Evolutionary conservation across 2,113 vertebrate genomes (phyloP), one percentile per base, ranked within the genome.

Genomic region (Entelurus aequoreus): DNA sequence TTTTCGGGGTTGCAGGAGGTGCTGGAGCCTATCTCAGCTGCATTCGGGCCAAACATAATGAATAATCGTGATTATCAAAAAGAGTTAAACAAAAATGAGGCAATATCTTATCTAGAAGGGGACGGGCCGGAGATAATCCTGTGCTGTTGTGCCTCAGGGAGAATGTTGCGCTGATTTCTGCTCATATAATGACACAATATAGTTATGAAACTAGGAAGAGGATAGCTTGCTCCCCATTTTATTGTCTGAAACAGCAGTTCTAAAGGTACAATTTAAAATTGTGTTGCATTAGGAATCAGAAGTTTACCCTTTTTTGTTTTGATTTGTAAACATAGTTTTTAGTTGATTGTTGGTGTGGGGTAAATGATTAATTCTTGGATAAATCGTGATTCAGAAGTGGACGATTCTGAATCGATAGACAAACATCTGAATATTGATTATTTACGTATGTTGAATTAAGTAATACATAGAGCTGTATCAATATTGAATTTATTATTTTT

Each of bases 111-210:
- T 81, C 65, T 62, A 73, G 61, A 71, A 74, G 77, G 79, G 62
- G 71, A 80, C 54, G 71, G 79, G 74, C 66, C 77, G 80, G 65
- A 72, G 75, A 78, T 84, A 79, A 85, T 84, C 83, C 67, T 12
- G 10, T 67, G 72, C 78, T 77, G 42, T 69, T 74, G 46, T 66
- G 76, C 75, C 73, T 69, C 60, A 54, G 77, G 79, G 81, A 83
- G 66, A 66, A 65, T 0, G 44, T 71, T 82, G 80, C 54, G 63
- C 60, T 51, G 59, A 70, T 80, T 76, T 67, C 54, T 74, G 13
- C 75, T 73, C 48, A 14, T 72, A 71, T 82, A 86, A 80, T 77
- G 72, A 83, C 86, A 84, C 74, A 69, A 19, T 19, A 19, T 19
- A 19, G 19, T 19, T 19, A 77, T 84, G 72, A 84, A 84, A 82